Evolutionary conservation across 2,113 vertebrate genomes (phyloP), one percentile per base, ranked within the genome.

Genomic region (Brachypteracias leptosomus): DNA sequence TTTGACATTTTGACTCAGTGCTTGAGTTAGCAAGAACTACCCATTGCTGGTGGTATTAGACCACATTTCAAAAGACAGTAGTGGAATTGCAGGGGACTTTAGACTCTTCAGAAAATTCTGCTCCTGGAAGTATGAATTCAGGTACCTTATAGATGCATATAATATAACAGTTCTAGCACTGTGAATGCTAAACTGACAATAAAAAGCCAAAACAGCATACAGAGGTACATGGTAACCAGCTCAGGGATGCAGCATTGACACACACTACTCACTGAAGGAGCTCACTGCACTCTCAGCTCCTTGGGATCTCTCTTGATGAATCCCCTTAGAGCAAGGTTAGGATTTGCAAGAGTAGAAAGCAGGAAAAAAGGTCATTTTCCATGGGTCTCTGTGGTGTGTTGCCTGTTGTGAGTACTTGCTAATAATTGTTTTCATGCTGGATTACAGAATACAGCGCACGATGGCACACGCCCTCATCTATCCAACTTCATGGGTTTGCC

Each of bases 161-260:
- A 77, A 11, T 7, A 25, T 24, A 47, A 33, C 22, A 74, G 24
- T 28, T 85, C 18, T 62, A 49, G 71, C 31, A 40, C 36, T 54
- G 10, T 15, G 29, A 61, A 40, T 40, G 28, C 40, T 76, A 65
- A 72, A 22, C 47, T 22, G 25, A 25, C 28, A n/a, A 31, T n/a
- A 25, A 79, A 79, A 83, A 86, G 12, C 22, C 71, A 79, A 10
- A 13, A 25, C 7, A 49, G 14, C 36, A 11, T 4, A 14, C n/a
- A 87, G 51, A 66, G 10, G 28, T 40, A 31, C 21, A 29, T 5
- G 6, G 58, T 59, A 59, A 35, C 29, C 8, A 66, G 28, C 16
- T 13, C 12, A 36, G 31, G 44, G 28, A 28, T 40, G 22, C 13
- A 40, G 36, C 1, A 0, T 0, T n/a, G 49, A 33, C 2, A 4